Conservation (phyloP, 2,113 vertebrate species). For the Xiphophorus hellerii region DNA sequence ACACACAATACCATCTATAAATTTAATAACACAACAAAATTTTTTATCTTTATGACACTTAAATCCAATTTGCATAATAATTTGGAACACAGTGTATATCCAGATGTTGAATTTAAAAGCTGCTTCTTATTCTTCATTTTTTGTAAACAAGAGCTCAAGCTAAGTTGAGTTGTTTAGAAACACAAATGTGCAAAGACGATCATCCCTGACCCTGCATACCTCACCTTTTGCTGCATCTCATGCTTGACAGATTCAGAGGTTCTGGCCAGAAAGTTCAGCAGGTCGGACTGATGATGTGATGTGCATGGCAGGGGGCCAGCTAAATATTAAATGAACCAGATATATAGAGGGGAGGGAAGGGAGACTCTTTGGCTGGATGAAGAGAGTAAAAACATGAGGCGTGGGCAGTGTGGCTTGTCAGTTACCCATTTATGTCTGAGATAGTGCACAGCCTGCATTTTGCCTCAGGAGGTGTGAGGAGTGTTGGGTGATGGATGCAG, state of each 20-base stretch:
- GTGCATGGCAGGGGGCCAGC: constrained; percentile 29
- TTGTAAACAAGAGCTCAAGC: background rate
- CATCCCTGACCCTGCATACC: constrained; percentile 13
- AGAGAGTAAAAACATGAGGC: constrained; percentile 23
- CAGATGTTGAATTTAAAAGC: background rate
- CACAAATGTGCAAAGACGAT: background rate
- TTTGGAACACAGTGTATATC: no score
- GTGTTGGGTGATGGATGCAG: constrained; percentile 38
- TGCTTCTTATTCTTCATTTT: background rate
- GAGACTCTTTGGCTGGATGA: constrained; percentile 45
- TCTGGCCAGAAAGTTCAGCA: constrained; percentile 52
- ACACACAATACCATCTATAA: no score
- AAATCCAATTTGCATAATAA: no score
- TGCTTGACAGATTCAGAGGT: constrained; percentile 45
- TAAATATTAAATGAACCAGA: constrained; percentile 54
- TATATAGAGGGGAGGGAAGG: constrained; percentile 1
- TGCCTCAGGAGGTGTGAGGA: constrained; percentile 30
- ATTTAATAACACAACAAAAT: no score
- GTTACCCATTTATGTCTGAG: constrained; percentile 43
- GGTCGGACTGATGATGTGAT: constrained; percentile 28
- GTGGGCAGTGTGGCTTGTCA: constrained; percentile 43
- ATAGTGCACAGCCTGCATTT: constrained; percentile 31
- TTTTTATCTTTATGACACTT: no score
- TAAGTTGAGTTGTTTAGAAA: background rate
- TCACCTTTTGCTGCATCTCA: constrained; percentile 36